Evolutionary conservation across 2,797 vertebrate species (phyloP).

Genomic region (Nyctalus aviator): DNA sequence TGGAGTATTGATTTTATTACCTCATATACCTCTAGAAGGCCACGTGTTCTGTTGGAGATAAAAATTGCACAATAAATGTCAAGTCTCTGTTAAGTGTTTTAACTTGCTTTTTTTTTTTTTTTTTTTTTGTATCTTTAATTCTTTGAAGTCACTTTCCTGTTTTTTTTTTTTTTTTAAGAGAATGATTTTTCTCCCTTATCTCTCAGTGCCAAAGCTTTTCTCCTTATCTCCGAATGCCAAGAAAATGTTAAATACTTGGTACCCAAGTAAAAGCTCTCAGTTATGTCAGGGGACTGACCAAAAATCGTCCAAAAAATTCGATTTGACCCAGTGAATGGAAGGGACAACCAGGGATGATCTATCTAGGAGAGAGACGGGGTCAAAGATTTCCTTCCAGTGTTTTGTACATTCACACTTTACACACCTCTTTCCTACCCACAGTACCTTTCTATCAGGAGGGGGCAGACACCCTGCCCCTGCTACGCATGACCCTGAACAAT

Average conservation of each 20-base stretch:
- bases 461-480: background rate
- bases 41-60: conserved; percentile 89
- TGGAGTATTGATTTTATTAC: conserved; percentile 90
- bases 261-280: background rate
- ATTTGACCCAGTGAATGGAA: background rate
- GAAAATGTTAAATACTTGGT: background rate
- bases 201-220: background rate
- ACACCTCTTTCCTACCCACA: background rate
- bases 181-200: background rate
- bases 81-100: conserved; percentile 83
- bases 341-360: background rate
- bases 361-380: background rate
- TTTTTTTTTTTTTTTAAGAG: background rate
- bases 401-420: background rate
- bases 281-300: background rate
- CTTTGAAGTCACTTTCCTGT: background rate
- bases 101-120: background rate
- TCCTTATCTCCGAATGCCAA: background rate
- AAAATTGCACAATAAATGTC: conserved; percentile 90
- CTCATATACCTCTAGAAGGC: conserved; percentile 88
- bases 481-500: background rate
- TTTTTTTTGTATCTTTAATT: background rate
- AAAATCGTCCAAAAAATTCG: background rate
- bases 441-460: background rate
- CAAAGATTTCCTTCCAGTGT: background rate